Evolutionary conservation across 2,888 invertebrate species (phyloP).

Genomic region (Nymphalis polychloros): DNA sequence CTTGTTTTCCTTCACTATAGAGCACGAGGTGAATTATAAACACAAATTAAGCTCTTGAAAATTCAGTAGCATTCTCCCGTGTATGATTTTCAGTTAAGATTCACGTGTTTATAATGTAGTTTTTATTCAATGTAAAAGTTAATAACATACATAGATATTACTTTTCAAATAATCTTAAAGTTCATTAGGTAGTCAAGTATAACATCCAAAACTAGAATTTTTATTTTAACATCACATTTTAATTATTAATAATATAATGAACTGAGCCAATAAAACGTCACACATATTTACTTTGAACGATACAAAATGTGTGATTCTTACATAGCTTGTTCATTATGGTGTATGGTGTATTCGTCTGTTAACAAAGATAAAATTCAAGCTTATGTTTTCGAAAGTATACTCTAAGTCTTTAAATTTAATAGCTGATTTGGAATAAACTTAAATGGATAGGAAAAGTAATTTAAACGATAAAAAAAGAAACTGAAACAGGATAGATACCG

Average conservation of each 20-base stretch:
- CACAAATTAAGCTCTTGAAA: no score
- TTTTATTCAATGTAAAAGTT: no score
- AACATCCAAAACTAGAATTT: no score
- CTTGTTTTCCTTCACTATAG: no score
- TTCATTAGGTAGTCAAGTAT: neutral
- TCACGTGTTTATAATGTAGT: no score
- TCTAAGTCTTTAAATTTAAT: constrained; percentile 36
- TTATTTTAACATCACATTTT: no score
- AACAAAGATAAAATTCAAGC: constrained; percentile 61
- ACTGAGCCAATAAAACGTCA: neutral
- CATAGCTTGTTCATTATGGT: constrained; percentile 57
- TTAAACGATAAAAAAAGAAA: constrained; percentile 28
- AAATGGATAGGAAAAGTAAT: constrained; percentile 13
- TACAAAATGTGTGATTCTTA: constrained; percentile 37
- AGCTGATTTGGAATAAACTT: constrained; percentile 37
- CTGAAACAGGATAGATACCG: constrained; percentile 4
- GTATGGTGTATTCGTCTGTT: constrained; percentile 68
- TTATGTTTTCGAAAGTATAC: constrained; percentile 26
- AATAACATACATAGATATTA: no score
- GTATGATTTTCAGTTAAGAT: no score
- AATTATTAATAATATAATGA: neutral
- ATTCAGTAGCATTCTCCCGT: no score
- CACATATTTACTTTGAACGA: constrained; percentile 14
- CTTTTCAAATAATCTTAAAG: neutral
- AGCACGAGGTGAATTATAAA: no score